Evolutionary conservation across 2,113 vertebrate genomes (phyloP).

Genomic region (Lichenostomus cassidix): DNA sequence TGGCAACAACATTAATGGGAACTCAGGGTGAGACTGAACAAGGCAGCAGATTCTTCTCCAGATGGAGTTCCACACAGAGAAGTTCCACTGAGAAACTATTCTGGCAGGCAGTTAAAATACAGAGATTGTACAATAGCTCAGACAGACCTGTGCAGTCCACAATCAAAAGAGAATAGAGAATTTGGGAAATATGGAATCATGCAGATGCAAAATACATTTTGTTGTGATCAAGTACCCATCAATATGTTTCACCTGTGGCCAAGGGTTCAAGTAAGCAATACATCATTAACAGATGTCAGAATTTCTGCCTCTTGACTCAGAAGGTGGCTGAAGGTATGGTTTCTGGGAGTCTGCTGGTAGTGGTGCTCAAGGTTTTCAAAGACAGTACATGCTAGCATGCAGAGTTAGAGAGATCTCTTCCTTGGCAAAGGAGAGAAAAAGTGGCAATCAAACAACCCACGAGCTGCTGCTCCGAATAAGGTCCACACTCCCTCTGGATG

Average conservation of each 20-base stretch:
- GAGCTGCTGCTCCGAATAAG: not conserved
- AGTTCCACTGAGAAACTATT: not conserved
- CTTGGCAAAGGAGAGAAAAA: not conserved
- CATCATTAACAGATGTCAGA: not conserved
- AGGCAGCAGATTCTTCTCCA: not conserved
- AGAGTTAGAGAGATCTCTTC: not conserved
- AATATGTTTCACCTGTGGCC: not conserved
- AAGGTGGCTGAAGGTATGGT: not conserved
- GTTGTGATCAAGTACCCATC: not conserved
- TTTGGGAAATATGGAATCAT: not conserved
- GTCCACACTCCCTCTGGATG: not conserved
- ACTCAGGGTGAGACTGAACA: not conserved
- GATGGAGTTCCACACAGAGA: not conserved
- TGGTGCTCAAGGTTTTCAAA: not conserved
- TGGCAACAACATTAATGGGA: not conserved
- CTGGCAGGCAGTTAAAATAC: not conserved
- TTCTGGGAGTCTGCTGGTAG: not conserved
- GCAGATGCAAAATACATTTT: not conserved
- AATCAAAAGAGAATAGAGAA: not conserved
- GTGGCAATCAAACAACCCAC: not conserved
- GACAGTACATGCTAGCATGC: fast-evolving
- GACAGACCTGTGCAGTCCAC: not conserved
- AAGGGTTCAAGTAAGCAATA: not conserved
- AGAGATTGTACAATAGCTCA: not conserved
- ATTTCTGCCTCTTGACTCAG: not conserved